Base-by-base conservation (phyloP, 2,888 invertebrate species). In the Lithodes maja region DNA sequence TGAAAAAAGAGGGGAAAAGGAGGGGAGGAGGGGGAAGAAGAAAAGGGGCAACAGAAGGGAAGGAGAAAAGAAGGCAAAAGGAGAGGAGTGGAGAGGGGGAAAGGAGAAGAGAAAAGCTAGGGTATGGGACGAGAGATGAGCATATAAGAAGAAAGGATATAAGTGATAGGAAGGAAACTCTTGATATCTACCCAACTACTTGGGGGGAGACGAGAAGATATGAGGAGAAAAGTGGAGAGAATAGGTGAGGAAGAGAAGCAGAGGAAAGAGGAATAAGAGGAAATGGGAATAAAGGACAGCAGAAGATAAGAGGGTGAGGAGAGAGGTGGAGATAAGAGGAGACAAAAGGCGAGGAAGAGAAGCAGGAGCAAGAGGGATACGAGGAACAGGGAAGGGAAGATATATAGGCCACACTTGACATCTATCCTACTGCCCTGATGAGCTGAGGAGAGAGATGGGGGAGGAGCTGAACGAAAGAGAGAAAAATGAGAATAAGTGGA, bases 131-230 rank as follows among this genome's bases (percentile, higher is more conserved):
- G 52, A 52, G 52, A 53, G 61, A 61, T 5, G 61, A 61, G 61
- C 12, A 12, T 33, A 12, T 12, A 12, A 12, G 12, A 61, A 61
- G 61, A 0, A 61, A 12, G 61, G 5, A 61, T 61, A 12, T 12
- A 61, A 61, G 33, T 52, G 78, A 78, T 50, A 78, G 78, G 53
- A 53, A 78, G 78, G 53, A 53, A 78, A 53, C n/a, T 33, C 33
- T 33, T 33, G 33, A 33, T 33, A 33, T 33, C 33, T 33, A 33
- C 33, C 33, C 33, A 53, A 79, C 54, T 33, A 54, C 33, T 54
- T 17, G 54, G 79, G 54, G 79, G 54, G 79, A 79, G 54, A 79
- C 54, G 54, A 54, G 54, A 54, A 79, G 79, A 54, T 33, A 79
- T 53, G 54, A 54, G 54, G 53, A 79, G 54, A 79, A 54, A 79